phyloP scores from a whole-genome alignment of 2,113 vertebrate genomes.

The Nibea coibor region DNA sequence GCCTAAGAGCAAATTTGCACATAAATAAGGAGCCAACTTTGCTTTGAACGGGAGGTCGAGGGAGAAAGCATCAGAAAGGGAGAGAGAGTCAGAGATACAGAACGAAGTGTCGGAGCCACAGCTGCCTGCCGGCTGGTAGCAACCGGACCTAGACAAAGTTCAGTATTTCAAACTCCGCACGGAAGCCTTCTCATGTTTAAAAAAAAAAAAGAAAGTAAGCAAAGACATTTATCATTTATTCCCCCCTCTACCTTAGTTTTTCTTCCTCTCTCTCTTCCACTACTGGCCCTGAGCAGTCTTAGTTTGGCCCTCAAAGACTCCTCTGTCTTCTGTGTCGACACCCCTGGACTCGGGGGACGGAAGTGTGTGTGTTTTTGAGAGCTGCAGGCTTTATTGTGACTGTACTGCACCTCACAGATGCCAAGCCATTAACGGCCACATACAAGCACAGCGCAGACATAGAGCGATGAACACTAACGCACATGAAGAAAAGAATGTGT shows the following conservation, averaged over 20 bases:
- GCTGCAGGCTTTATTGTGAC: slow-evolving; percentile 63
- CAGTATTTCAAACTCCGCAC: slow-evolving; percentile 64
- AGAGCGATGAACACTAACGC: background rate
- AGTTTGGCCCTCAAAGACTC: slow-evolving; percentile 67
- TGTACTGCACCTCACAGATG: slow-evolving; percentile 46
- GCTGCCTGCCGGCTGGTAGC: slow-evolving; percentile 77
- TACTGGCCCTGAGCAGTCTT: slow-evolving; percentile 61
- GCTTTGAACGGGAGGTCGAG: slow-evolving; percentile 87
- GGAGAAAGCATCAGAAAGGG: slow-evolving; percentile 77
- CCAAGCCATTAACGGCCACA: slow-evolving; percentile 37
- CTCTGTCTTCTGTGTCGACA: slow-evolving; percentile 57
- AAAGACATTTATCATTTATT: slow-evolving; percentile 77
- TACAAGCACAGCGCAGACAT: slow-evolving; percentile 9
- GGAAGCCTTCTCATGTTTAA: slow-evolving; percentile 59
- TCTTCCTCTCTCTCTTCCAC: slow-evolving; percentile 47
- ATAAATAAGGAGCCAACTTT: slow-evolving; percentile 90
- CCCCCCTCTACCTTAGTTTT: slow-evolving; percentile 41
- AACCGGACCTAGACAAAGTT: slow-evolving; percentile 68
- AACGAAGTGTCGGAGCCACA: slow-evolving; percentile 68
- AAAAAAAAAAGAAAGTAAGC: slow-evolving; percentile 60
- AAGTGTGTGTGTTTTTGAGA: slow-evolving; percentile 51
- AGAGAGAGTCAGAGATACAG: slow-evolving; percentile 70
- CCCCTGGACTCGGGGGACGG: slow-evolving; percentile 59
- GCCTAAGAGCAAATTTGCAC: slow-evolving; percentile 89
- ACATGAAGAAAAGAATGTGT: background rate